phyloP scores from a whole-genome alignment of 2,888 invertebrate genomes.

The Synergus gifuensis region DNA sequence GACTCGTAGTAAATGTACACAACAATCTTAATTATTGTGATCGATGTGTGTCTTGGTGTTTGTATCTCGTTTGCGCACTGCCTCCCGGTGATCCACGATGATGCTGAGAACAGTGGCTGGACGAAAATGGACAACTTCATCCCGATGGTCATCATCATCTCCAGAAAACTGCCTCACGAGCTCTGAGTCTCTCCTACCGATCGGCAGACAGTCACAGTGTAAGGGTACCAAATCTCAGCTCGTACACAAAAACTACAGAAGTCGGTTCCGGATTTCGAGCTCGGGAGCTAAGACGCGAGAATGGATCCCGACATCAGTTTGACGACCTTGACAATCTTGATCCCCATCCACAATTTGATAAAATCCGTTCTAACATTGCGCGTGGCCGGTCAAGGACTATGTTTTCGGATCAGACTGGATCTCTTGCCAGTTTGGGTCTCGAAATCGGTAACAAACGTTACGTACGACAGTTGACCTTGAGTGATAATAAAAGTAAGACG shows the following conservation, averaged over 20 bases:
- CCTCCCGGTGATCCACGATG: conserved; percentile 43
- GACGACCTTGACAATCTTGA: conserved; percentile 36
- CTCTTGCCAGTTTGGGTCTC: conserved; percentile 48
- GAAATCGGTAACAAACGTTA: conserved; percentile 54
- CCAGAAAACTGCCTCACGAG: conserved; percentile 50
- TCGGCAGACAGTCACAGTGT: conserved; percentile 64
- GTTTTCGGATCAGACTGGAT: conserved; percentile 47
- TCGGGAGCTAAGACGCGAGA: conserved; percentile 48
- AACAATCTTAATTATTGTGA: conserved; percentile 43
- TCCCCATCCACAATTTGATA: conserved; percentile 28
- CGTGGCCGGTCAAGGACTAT: conserved; percentile 46
- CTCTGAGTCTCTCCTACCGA: conserved; percentile 65
- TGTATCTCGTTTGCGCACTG: conserved; percentile 61
- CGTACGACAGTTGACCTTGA: conserved; percentile 43
- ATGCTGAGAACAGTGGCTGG: conserved; percentile 82
- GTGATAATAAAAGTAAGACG: conserved; percentile 2
- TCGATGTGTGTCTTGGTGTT: conserved; percentile 62
- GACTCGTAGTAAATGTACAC: conserved; percentile 2
- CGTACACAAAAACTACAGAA: conserved; percentile 61
- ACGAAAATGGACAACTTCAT: conserved; percentile 83
- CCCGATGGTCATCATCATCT: conserved; percentile 51
- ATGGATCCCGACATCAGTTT: conserved; percentile 45
- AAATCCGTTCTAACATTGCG: conserved; percentile 41
- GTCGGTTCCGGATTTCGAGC: conserved; percentile 49
- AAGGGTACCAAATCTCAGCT: conserved; percentile 63